These are phyloP conservation scores for Scomber colias DNA, from an alignment of 2,113 vertebrate genomes.

Conservation along the genomic window DNA sequence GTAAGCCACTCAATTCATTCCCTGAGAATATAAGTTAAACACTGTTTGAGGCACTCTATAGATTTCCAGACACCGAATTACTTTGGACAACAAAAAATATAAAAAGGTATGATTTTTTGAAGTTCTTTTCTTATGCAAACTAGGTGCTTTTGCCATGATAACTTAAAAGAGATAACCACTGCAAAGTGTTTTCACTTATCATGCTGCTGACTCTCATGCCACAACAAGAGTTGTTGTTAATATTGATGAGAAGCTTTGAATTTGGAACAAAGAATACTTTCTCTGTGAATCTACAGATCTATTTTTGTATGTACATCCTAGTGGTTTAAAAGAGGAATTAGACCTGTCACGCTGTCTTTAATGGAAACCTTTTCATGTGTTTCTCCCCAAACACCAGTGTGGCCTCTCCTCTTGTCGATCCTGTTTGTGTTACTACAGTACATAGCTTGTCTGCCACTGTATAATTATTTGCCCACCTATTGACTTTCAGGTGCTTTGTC, in stretches of 20 bases:
- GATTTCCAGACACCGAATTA: not conserved
- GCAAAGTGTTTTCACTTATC: not conserved
- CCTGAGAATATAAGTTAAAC: not conserved
- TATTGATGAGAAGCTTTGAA: not conserved
- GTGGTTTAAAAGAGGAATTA: slow-evolving; percentile 7
- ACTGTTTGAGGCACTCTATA: not conserved
- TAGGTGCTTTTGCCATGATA: not conserved
- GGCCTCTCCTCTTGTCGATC: not conserved
- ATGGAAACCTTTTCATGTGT: not conserved
- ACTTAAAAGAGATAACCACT: not conserved
- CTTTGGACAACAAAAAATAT: not conserved
- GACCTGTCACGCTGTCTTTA: not conserved
- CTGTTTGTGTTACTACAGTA: slow-evolving; percentile 5
- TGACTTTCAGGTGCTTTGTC: slow-evolving; percentile 1
- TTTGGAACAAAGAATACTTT: not conserved
- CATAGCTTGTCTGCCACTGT: not conserved
- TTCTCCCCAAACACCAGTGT: no score
- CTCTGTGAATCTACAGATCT: not conserved
- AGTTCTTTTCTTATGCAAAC: slow-evolving; percentile 8
- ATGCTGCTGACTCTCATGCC: not conserved
- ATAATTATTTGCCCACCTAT: slow-evolving; percentile 13
- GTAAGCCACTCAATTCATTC: not conserved
- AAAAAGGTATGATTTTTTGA: not conserved
- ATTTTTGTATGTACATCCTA: not conserved
- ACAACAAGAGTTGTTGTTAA: not conserved